Percentiles rank a stretch among this genome's conserved stretches.
These are phyloP conservation scores for Jordanella pulchra DNA, from an alignment of 2,797 vertebrate species.

Conservation along the genomic window DNA sequence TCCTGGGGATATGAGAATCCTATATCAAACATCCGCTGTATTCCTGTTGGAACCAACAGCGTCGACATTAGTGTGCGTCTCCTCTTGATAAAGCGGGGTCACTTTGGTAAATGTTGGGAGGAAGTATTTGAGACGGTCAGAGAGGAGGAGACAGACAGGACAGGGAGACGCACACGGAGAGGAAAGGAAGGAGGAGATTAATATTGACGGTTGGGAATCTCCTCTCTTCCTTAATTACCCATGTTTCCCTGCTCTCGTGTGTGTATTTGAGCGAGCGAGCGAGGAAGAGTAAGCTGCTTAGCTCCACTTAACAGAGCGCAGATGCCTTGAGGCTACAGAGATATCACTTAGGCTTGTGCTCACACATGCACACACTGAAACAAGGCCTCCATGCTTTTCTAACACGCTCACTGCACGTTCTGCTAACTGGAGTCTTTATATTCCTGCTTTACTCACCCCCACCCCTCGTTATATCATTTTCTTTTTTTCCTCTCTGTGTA, in stretches of 20 bases:
- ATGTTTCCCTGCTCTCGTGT: slow-evolving; percentile 68
- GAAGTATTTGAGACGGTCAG: slow-evolving; percentile 26
- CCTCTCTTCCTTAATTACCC: slow-evolving; percentile 77
- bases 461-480: slow-evolving; percentile 12
- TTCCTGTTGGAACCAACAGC: neutral
- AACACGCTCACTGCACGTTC: slow-evolving; percentile 27
- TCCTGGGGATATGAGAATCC: neutral
- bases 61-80: slow-evolving; percentile 13
- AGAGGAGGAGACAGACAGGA: slow-evolving; percentile 22
- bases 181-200: slow-evolving; percentile 61
- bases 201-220: slow-evolving; percentile 78
- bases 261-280: slow-evolving; percentile 56
- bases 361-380: slow-evolving; percentile 39
- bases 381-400: slow-evolving; percentile 34
- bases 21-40: neutral
- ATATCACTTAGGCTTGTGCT: slow-evolving; percentile 71
- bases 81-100: slow-evolving; percentile 21
- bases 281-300: slow-evolving; percentile 74
- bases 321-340: slow-evolving; percentile 76
- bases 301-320: slow-evolving; percentile 74
- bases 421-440: slow-evolving; percentile 40
- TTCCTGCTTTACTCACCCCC: slow-evolving; percentile 17
- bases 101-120: slow-evolving; percentile 47
- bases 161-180: slow-evolving; percentile 30
- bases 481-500: slow-evolving; percentile 27